Evolutionary conservation across 2,113 vertebrate genomes (phyloP), one percentile per base, ranked within the genome.

Genomic region (Gymnobelideus leadbeateri): DNA sequence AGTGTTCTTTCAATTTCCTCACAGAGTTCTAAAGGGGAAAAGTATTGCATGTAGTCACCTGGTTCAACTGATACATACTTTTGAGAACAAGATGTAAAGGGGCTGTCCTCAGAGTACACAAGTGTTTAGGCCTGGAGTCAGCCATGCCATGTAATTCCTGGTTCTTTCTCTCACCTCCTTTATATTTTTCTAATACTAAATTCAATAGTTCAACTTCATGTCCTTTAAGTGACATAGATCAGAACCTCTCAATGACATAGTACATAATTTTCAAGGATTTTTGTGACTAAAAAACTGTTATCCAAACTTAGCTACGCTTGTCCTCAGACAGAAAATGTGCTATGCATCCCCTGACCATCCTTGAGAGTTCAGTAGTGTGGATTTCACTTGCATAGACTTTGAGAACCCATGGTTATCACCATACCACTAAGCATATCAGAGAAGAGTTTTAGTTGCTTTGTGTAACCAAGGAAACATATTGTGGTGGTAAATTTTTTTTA

Each of bases 91-190:
- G 46, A 43, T 16, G 46, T 47, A 25, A 10, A 3, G 14, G 24
- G 31, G 31, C 43, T 0, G 0, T 91, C 23, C 26, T 6, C 5
- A 31, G 89, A 51, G 14, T 25, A 50, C 0, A 24, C 10, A 0
- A 24, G 7, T 26, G 23, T 51, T 51, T 68, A 68, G 31, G 11
- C 28, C 28, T 68, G 46, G 46, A 43, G 8, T 50, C 14, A 31
- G 16, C 46, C 37, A 3, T 5, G 7, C 0, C 0, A 24, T 31
- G 31, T 26, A 3, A 47, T 52, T 25, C 47, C 5, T 46, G 37
- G 25, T 11, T 16, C 8, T 31, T 52, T 23, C 24, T 68, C 14
- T 3, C 28, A 49, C 14, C 28, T 37, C 61, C 61, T 68, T 68
- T 68, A 31, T 31, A 68, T 68, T 68, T 68, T 68, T 37, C 28